phyloP scores from a whole-genome alignment of 2,888 invertebrate species.

The Pelosia muscerda region DNA sequence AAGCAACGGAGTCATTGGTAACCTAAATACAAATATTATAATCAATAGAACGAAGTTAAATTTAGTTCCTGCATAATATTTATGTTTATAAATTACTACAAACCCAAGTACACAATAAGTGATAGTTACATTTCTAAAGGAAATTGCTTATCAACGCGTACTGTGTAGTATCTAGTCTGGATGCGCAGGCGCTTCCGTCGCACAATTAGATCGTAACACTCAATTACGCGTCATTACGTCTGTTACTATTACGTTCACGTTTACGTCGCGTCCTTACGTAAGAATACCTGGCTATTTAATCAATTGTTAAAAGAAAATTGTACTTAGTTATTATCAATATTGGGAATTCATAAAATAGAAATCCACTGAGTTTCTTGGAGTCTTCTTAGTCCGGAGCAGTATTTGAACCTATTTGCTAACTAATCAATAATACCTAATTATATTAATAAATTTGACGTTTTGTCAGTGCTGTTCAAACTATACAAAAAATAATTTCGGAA shows the following conservation, averaged over 20 bases:
- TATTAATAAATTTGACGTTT: too few species aligned
- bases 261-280: background rate
- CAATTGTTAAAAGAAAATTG: background rate
- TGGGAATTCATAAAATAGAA: too few species aligned
- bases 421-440: too few species aligned
- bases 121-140: background rate
- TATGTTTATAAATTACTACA: background rate
- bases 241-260: background rate
- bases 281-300: background rate
- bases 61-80: background rate
- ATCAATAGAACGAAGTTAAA: background rate
- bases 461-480: too few species aligned
- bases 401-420: too few species aligned
- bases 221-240: background rate
- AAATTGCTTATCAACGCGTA: background rate
- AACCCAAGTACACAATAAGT: background rate
- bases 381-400: too few species aligned
- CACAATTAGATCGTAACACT: slow-evolving; percentile 3
- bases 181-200: slow-evolving; percentile 2
- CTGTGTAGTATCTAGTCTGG: background rate
- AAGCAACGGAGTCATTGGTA: too few species aligned
- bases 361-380: too few species aligned
- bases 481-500: too few species aligned
- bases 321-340: too few species aligned
- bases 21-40: too few species aligned